A percentile compares a stretch with the other conserved stretches of the same genome.
Evolutionary conservation across 2,888 invertebrate species (phyloP).

Genomic region (Digitonthophagus gazella): DNA sequence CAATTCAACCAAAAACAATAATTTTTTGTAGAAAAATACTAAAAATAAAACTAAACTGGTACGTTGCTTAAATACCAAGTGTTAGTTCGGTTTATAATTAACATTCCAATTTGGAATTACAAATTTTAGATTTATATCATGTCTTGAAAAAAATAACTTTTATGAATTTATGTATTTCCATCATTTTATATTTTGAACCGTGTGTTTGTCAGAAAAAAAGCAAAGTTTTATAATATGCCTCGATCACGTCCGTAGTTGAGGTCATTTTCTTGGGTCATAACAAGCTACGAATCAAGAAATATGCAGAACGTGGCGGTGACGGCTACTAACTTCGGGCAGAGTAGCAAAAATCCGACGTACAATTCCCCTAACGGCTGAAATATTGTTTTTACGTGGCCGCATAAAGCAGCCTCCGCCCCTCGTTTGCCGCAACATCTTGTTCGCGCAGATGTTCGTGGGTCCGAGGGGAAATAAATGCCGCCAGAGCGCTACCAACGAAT

Average conservation of each 20-base stretch:
- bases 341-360: neutral
- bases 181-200: neutral
- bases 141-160: neutral
- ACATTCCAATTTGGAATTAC: no score
- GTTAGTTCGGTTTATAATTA: no score
- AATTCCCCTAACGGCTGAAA: slow-evolving; percentile 6
- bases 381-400: slow-evolving; percentile 15
- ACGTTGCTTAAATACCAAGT: no score
- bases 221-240: neutral
- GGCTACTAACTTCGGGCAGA: neutral
- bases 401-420: slow-evolving; percentile 1
- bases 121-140: no score
- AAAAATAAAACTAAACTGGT: no score
- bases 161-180: neutral
- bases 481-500: neutral
- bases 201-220: neutral
- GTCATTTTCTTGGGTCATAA: neutral
- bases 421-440: neutral
- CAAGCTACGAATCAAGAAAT: neutral
- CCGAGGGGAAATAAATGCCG: neutral
- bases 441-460: neutral
- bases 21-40: no score
- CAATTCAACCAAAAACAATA: no score
- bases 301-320: neutral
- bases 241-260: neutral